These are phyloP conservation scores for Ammodytes marinus DNA, from an alignment of 2,113 vertebrate species.

Conservation along the genomic window DNA sequence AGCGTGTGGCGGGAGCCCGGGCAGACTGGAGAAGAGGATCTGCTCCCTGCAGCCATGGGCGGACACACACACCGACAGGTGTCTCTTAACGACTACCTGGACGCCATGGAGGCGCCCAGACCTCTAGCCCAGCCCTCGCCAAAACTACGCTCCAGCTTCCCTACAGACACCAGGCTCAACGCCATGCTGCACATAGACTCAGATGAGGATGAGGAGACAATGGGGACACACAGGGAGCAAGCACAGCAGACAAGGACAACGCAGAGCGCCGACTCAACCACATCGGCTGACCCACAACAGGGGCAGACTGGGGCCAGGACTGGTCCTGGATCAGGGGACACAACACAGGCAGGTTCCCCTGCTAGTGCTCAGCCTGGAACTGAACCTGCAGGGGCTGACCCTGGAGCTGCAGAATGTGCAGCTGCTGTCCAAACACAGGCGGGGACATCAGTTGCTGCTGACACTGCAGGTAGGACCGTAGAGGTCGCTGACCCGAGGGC, in stretches of 20 bases:
- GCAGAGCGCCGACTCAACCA: constrained; percentile 5
- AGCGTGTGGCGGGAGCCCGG: constrained; percentile 61
- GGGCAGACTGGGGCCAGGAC: constrained; percentile 67
- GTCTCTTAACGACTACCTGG: constrained; percentile 94
- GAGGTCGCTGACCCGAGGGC: not conserved
- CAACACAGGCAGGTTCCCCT: constrained; percentile 29
- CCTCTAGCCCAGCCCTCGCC: constrained; percentile 86
- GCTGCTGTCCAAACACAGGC: constrained; percentile 7
- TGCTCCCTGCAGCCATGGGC: constrained; percentile 22
- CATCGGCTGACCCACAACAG: not conserved
- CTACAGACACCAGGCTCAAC: constrained; percentile 94
- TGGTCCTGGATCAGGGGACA: constrained; percentile 58
- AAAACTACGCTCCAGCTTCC: constrained; percentile 95
- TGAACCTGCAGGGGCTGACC: not conserved
- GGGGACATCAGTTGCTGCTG: constrained; percentile 22
- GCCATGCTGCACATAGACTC: constrained; percentile 99
- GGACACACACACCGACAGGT: constrained; percentile 88
- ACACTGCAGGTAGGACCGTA: constrained; percentile 8
- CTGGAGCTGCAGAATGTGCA: constrained; percentile 22
- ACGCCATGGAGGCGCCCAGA: constrained; percentile 87
- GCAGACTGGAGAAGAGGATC: constrained; percentile 27
- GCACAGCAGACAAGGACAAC: constrained; percentile 25
- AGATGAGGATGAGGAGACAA: constrained; percentile 91
- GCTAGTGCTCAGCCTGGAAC: not conserved
- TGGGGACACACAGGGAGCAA: constrained; percentile 54